Conservation (phyloP, 2,797 vertebrate genomes). For the Cryptoblepharus egeriae region DNA sequence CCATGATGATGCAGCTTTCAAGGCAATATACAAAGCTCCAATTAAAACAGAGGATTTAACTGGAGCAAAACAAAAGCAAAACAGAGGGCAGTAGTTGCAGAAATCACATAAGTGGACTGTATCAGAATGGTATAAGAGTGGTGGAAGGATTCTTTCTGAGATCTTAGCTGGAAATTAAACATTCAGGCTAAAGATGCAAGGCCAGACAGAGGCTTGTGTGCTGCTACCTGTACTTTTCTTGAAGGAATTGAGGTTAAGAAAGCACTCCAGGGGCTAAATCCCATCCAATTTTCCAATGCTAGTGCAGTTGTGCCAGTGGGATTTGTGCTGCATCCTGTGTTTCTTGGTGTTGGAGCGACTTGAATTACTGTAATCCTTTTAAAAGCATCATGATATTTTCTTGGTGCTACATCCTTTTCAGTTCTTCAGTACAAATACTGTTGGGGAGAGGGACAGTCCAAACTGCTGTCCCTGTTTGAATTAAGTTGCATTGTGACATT, state of each 20-base stretch:
- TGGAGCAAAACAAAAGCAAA: too few relatives aligned
- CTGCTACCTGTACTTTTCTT: not conserved
- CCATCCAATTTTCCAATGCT: too few relatives aligned
- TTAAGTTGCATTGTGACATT: not conserved
- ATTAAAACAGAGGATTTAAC: too few relatives aligned
- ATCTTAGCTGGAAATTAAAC: not conserved
- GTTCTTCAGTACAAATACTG: not conserved
- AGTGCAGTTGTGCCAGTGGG: too few relatives aligned
- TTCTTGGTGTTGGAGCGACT: not conserved
- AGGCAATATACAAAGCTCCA: too few relatives aligned
- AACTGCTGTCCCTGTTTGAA: not conserved
- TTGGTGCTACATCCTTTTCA: not conserved
- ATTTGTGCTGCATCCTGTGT: not conserved
- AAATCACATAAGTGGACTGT: not conserved
- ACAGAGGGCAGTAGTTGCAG: too few relatives aligned
- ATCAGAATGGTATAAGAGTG: not conserved
- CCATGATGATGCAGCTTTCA: too few relatives aligned
- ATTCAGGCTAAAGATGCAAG: not conserved
- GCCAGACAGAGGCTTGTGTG: not conserved
- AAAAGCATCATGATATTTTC: not conserved
- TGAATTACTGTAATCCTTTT: not conserved
- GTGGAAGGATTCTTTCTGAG: not conserved
- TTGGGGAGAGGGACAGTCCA: not conserved
- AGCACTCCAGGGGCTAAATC: too few relatives aligned
- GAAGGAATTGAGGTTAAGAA: not conserved